Base-by-base conservation (phyloP, 2,113 vertebrate genomes). In the Dermatemys mawii region DNA sequence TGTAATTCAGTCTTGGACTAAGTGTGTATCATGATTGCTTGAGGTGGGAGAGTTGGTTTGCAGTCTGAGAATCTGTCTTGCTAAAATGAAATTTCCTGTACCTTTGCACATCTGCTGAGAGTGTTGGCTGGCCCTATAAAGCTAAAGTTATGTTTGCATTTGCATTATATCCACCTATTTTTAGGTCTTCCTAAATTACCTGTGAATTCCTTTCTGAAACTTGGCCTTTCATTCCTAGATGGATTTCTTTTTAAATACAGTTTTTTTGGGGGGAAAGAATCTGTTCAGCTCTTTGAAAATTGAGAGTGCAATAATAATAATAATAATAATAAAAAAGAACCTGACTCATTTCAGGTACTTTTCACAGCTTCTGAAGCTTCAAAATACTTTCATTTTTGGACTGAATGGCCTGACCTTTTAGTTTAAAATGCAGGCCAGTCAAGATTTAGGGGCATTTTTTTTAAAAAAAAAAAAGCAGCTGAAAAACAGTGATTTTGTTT, bases 131-230 rank as follows among this genome's bases (percentile, higher is more conserved):
- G 50, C 35, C 3, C 48, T 26, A 26, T 6, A n/a, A 53, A 32
- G 48, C 48, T 76, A 57, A 35, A 48, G 50, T 48, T 53, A 24
- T 93, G 4, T 87, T 97, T 96, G 32, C 38, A 11, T 57, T 92
- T 90, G 51, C 4, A 26, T 44, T 51, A 48, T 2, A 38, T 5
- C 67, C 32, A 73, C 29, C 48, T 90, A 27, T 73, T 92, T 90
- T 95, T 70, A 88, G 55, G 10, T 91, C 60, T 95, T 81, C 29
- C 57, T 51, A n/a, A 93, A 84, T 95, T 87, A 35, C 53, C 32
- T 54, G 70, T 91, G 87, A 94, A 93, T 38, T 96, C 0, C 49
- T 87, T 94, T 94, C 79, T 83, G 90, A 91, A 94, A 94, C 21
- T 3, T 90, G 79, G 17, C 55, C 27, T 85, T 80, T 94, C 32